Base-by-base conservation (phyloP, 2,113 vertebrate genomes). In the Gadus macrocephalus region DNA sequence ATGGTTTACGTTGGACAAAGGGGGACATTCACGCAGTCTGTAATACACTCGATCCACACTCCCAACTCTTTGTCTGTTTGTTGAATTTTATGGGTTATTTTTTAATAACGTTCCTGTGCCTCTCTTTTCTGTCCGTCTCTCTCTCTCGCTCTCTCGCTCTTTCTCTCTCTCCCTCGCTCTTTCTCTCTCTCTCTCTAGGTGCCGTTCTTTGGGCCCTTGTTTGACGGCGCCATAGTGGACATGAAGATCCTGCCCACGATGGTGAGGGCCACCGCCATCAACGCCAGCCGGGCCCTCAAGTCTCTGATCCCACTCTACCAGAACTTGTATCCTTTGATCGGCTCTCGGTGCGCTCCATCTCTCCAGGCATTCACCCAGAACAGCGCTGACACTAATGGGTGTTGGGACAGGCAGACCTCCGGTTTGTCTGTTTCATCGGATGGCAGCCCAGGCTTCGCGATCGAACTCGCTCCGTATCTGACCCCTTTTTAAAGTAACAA, bases 191-290 rank as follows among this genome's bases (percentile, higher is more conserved):
- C 7, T 49, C 2, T 72, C 11, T 15, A 99, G 97, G 94, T 99
- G 83, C 97, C 96, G 2, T 98, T 98, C 90, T 98, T 99, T 80
- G 97, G 97, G 79, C 97, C 97, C 5, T 91, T 99, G 78, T 99
- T 99, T 84, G 97, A 99, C 81, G 97, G 97, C 78, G 95, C 96
- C 91, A 95, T 99, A 80, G 96, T 99, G 82, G 97, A 98, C 90
- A 94, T 94, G 85, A 96, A 98, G 89, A 94, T 99, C 84, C 91
- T 99, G 84, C 95, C 97, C 72, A 95, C 95, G 78, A 92, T 99
- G 93, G 97, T 99, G 84, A 90, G 97, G 85, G 96, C 97, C 80
- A 99, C 97, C 49, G 97, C 97, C 74, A 95, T 99, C 90, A 99
- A 99, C 67, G 96, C 97, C 87, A 99, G 97, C 83, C 94, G 95